These are phyloP conservation scores for Chelonus insularis DNA, from an alignment of 1,140 invertebrate species.

Conservation along the genomic window DNA sequence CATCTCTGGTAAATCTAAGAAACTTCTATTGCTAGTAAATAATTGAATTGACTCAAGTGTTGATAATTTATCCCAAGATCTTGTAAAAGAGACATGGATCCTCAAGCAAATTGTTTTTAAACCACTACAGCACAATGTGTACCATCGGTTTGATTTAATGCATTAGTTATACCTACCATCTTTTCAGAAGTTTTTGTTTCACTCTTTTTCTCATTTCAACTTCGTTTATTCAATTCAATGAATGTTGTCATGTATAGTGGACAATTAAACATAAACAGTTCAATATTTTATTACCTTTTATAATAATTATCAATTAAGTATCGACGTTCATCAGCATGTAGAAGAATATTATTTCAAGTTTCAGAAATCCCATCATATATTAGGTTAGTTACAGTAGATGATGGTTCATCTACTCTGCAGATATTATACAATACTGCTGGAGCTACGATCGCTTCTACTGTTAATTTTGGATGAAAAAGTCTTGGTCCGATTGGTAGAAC, in stretches of 20 bases:
- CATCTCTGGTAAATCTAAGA: constrained; percentile 80
- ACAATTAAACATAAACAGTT: too few relatives aligned
- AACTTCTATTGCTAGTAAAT: constrained; percentile 80
- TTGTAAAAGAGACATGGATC: constrained; percentile 81
- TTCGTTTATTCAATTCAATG: constrained; percentile 74
- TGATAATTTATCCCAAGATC: constrained; percentile 85
- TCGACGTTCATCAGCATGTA: too few relatives aligned
- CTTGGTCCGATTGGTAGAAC: too few relatives aligned
- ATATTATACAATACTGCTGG: too few relatives aligned
- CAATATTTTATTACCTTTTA: too few relatives aligned
- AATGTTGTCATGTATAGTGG: constrained; percentile 71
- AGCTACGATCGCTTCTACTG: too few relatives aligned
- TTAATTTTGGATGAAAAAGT: too few relatives aligned
- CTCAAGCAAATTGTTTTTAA: constrained; percentile 83
- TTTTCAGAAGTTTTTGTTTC: constrained; percentile 68
- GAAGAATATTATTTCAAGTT: too few relatives aligned
- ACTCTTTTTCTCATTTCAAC: constrained; percentile 68
- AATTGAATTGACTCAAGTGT: constrained; percentile 82
- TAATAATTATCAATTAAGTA: too few relatives aligned
- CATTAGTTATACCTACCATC: constrained; percentile 60
- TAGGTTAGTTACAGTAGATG: too few relatives aligned
- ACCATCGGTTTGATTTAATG: constrained; percentile 61
- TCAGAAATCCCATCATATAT: too few relatives aligned
- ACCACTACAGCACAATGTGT: constrained; percentile 64
- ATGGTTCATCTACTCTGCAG: too few relatives aligned